Evolutionary conservation across 2,113 vertebrate species (phyloP), one percentile per base, ranked within the genome.

Genomic region (Phoxinus phoxinus): DNA sequence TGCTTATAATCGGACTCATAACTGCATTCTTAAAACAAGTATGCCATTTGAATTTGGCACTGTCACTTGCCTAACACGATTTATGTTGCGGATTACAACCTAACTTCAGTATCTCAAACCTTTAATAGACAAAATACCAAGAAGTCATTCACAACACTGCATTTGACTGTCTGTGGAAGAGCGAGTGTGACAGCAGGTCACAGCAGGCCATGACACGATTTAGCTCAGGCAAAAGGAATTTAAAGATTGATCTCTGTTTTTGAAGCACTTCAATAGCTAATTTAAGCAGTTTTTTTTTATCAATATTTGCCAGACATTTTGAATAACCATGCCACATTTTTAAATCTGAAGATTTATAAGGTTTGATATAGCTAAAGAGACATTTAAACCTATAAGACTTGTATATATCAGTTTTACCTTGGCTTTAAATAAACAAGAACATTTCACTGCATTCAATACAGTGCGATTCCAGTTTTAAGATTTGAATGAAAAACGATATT

Each of bases 91-190:
- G 51, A 65, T 83, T 35, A 69, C 30, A 77, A 61, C 63, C 21
- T 59, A n/a, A 71, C 2, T 30, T 2, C 19, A 23, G 9, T 37
- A 65, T 86, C 30, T 83, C 56, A 88, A 85, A 86, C 61, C 65
- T 82, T 74, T 92, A 90, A 90, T 90, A 83, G 87, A 92, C 89
- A 89, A 90, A 82, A 84, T 25, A 15, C 48, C 72, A 58, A 83
- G 83, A 53, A 0, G 67, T 79, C 76, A 12, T 87, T 44, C 71
- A 86, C 84, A 59, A 53, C 69, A 81, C 87, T 46, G 25, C 12
- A 9, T 27, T 11, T 83, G 6, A 10, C 88, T 87, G 85, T 87
- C 76, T 88, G 87, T 53, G 44, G 69, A 37, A 88, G 35, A 63
- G 48, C 59, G 32, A 87, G 80, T 6, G 10, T 53, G 46, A 71